A percentile compares a stretch with the other conserved stretches of the same genome.
These are phyloP conservation scores for Scrobipalpa costella DNA, from an alignment of 2,888 invertebrate species.

Conservation along the genomic window DNA sequence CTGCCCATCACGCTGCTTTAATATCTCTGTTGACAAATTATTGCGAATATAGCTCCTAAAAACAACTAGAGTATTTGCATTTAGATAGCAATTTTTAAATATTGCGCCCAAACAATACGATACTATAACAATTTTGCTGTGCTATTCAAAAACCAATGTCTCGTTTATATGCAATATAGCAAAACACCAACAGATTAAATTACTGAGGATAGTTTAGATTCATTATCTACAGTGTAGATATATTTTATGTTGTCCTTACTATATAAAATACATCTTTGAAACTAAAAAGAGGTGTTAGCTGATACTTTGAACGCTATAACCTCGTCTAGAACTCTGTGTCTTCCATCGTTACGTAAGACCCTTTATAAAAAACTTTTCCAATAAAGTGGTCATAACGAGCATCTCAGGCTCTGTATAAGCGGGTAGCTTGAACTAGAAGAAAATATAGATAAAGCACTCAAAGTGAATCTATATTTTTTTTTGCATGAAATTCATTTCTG, in stretches of 20 bases:
- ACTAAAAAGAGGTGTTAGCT: not conserved
- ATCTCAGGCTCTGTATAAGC: constrained; percentile 11
- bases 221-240: too few relatives aligned
- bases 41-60: not conserved
- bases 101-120: too few relatives aligned
- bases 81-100: not conserved
- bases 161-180: too few relatives aligned
- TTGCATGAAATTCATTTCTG: too few relatives aligned
- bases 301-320: not conserved
- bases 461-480: too few relatives aligned
- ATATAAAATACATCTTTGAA: too few relatives aligned
- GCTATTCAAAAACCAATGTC: too few relatives aligned
- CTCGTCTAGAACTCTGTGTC: not conserved
- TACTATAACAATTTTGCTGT: too few relatives aligned
- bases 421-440: not conserved
- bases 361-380: constrained; percentile 17
- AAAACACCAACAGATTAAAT: too few relatives aligned
- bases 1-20: constrained; percentile 21
- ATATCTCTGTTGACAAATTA: constrained; percentile 22
- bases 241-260: too few relatives aligned
- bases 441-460: not conserved
- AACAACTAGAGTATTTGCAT: not conserved
- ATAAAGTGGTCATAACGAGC: constrained; percentile 17
- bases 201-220: too few relatives aligned
- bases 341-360: not conserved